Base-by-base conservation (phyloP, 2,888 invertebrate genomes). In the Microchrysa polita region DNA sequence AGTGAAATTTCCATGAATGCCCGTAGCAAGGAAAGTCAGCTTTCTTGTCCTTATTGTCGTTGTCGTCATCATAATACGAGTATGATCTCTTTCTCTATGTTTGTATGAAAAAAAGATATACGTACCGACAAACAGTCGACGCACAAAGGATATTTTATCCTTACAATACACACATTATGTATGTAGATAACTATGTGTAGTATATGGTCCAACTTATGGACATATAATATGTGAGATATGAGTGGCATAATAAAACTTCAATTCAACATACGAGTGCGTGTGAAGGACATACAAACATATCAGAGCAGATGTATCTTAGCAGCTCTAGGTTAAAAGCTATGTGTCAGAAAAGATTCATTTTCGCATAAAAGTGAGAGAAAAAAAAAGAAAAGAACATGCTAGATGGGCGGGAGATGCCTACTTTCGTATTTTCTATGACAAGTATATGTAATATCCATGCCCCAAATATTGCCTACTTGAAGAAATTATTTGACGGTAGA, bases 1-100 rank as follows among this genome's bases (percentile, higher is more conserved):
- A 48, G 20, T 65, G 65, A 48, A 65, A 48, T 48, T 61, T 14
- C 61, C 40, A 34, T 61, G n/a, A 61, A 61, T 59, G 61, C 23
- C 61, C 61, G 16, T 40, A 23, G 23, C 61, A 9, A 61, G 40
- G 40, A 34, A 34, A 34, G 27, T 7, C 27, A 34, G 27, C 2
- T 34, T 34, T 34, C 27, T 34, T 34, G 27, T 34, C 27, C 40
- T 42, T 23, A 40, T 16, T 7, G 16, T 61, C 40, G 48, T 48
- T 16, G 16, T 40, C 40, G 16, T 9, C 61, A 61, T n/a, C n/a
- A n/a, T n/a, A n/a, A n/a, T n/a, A n/a, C n/a, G n/a, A n/a, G n/a
- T n/a, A n/a, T 61, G 23, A 61, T 61, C 61, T 61, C 40, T 23
- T 12, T n/a, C n/a, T n/a, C n/a, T n/a, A n/a, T n/a, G n/a, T n/a